Evolutionary conservation across 2,888 invertebrate species (phyloP), one percentile per base, ranked within the genome.

Genomic region (Eumerus sabulonum): DNA sequence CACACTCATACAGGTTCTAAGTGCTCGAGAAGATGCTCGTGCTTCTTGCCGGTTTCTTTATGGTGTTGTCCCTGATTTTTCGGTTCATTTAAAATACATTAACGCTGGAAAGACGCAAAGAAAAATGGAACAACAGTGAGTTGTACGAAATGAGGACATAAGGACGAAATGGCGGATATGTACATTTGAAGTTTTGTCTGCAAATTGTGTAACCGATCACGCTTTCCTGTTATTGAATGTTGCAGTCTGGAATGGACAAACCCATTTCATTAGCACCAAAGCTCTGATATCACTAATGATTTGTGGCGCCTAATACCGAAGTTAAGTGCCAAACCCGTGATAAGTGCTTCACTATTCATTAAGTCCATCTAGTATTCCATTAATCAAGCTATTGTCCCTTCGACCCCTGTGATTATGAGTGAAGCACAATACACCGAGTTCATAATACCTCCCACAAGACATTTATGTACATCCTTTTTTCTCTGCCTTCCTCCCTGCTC

Each of bases 41-140:
- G 19, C 45, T 66, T 56, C 13, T 54, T 44, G 18, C 48, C 12
- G 19, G 42, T 7, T 27, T 27, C 27, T 27, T 27, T 27, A 27
- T 27, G 27, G 27, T 44, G 48, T 47, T 54, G 62, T 48, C 44
- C 48, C 45, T 53, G 63, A 64, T 70, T 64, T 72, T 64, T 54
- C 27, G 79, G 79, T 79, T 79, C 74, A 79, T 79, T 79, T 79
- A 74, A 79, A 79, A 79, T 70, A 60, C 79, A 79, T 79, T 79
- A 79, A 74, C 60, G 74, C 53, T 44, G 44, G 67, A 44, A 42
- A 51, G 62, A 60, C 38, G 67, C 62, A 42, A 56, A 45, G 47
- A 63, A 42, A 68, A 57, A 57, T 62, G 62, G 73, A 62, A 51
- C 77, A 73, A 68, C 53, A 35, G 36, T 7, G 27, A 27, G 27